phyloP scores from a whole-genome alignment of 2,113 vertebrate genomes.

The Dipodomys stephensi region DNA sequence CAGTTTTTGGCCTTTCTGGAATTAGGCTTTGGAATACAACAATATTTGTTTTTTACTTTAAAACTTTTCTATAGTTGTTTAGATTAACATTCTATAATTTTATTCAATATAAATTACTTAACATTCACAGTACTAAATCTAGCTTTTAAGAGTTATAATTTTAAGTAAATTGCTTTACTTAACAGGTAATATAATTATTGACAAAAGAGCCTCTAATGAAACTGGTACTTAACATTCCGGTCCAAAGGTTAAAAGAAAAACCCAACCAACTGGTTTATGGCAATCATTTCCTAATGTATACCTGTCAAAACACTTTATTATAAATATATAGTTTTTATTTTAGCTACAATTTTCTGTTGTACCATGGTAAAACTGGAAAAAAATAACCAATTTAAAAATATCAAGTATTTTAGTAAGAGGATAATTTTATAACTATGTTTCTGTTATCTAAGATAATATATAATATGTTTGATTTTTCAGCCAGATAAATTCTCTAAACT shows the following conservation, averaged over 20 bases:
- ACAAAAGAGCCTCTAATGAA: slow-evolving; percentile 7
- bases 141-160: slow-evolving; percentile 25
- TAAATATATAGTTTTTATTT: background rate
- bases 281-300: background rate
- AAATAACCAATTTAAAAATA: background rate
- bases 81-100: slow-evolving; percentile 37
- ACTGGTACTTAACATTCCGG: background rate
- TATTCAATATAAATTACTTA: slow-evolving; percentile 31
- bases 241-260: slow-evolving; percentile 10
- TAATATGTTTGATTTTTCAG: background rate
- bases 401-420: background rate
- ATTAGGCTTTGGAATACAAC: slow-evolving; percentile 12
- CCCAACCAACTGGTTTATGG: background rate
- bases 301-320: background rate
- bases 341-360: background rate
- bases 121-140: slow-evolving; percentile 16
- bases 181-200: slow-evolving; percentile 7
- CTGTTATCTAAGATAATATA: background rate
- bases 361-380: background rate
- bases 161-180: slow-evolving; percentile 42
- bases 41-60: slow-evolving; percentile 35
- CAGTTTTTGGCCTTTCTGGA: slow-evolving; percentile 14
- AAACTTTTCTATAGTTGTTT: background rate
- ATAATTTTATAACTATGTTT: background rate
- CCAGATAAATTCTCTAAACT: background rate